Evolutionary conservation across 1,140 invertebrate species (phyloP), one percentile per base, ranked within the genome.

Genomic region (Drosophila prosaltans): DNA sequence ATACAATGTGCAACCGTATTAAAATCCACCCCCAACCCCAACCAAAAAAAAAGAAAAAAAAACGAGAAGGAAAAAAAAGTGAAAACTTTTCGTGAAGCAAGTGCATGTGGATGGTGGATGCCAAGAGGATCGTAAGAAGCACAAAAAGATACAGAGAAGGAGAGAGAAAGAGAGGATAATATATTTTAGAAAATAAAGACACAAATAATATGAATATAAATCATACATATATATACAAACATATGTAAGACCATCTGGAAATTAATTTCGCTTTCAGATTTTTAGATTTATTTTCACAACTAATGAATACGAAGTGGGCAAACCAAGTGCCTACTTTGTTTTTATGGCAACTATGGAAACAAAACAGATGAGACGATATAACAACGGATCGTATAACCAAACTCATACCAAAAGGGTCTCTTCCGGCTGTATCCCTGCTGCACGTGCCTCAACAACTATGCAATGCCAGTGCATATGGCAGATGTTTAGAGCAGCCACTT

Each of bases 1-100:
- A 86, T 86, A 86, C 83, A 86, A 88, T 88, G 80, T 88, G 83
- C 83, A 80, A 16, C 72, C 41, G 71, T 81, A 74, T 75, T 86
- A 86, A 51, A 51, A 51, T 51, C 45, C 45, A 51, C 45, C 45
- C 45, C 45, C 45, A 26, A 80, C 83, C 79, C 83, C 79, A 75
- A 4, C 80, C 83, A 82, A 74, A 72, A 76, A 54, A 39, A 39
- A 70, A 69, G 54, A 81, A 65, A 62, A 58, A 39, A 62, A 48
- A 81, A 65, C 58, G 60, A 39, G 58, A 36, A 36, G 3, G 54
- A 75, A 71, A 72, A 72, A 57, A 78, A 74, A 80, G 55, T 61
- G 72, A 70, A 57, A 80, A 63, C 74, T 66, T 45, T 65, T 69
- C 59, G 36, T 6, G 3, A 36, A 36, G 72, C 73, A 75, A 75